Percentiles rank a stretch among this genome's conserved stretches.
These are phyloP conservation scores for Peromyscus maniculatus DNA, from an alignment of 2,113 vertebrate genomes.

Conservation along the genomic window DNA sequence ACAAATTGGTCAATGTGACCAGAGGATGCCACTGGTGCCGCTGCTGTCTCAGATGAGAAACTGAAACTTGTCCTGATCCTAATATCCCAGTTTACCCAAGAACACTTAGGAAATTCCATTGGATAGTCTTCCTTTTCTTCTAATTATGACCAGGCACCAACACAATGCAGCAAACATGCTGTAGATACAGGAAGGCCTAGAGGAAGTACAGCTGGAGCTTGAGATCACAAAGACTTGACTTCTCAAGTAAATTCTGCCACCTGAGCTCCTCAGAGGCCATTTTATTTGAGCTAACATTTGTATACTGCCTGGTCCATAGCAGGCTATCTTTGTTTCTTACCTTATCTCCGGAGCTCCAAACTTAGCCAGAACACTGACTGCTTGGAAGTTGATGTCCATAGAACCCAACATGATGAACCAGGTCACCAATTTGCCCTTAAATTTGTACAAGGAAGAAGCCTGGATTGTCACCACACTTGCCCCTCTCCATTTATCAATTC, in stretches of 20 bases:
- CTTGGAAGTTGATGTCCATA: neutral
- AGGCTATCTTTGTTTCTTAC: neutral
- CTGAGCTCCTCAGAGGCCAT: neutral
- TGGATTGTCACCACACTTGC: neutral
- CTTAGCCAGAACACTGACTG: neutral
- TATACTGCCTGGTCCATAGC: neutral
- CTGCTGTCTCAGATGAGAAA: neutral
- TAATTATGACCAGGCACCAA: neutral
- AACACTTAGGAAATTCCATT: neutral
- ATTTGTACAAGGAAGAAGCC: neutral
- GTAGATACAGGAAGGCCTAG: rapidly evolving
- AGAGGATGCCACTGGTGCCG: neutral
- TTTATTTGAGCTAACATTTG: neutral
- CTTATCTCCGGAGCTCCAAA: neutral
- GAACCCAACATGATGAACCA: too few relatives aligned
- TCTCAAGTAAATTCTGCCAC: neutral
- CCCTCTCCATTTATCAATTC: rapidly evolving
- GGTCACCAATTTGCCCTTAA: neutral
- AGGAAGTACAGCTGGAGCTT: rapidly evolving
- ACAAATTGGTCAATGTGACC: neutral
- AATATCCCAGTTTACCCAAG: neutral
- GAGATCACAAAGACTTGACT: neutral
- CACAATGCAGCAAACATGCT: rapidly evolving
- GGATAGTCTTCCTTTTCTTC: neutral
- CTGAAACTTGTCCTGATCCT: neutral